Conservation (phyloP, 2,113 vertebrate species). For the Serilophus lunatus region DNA sequence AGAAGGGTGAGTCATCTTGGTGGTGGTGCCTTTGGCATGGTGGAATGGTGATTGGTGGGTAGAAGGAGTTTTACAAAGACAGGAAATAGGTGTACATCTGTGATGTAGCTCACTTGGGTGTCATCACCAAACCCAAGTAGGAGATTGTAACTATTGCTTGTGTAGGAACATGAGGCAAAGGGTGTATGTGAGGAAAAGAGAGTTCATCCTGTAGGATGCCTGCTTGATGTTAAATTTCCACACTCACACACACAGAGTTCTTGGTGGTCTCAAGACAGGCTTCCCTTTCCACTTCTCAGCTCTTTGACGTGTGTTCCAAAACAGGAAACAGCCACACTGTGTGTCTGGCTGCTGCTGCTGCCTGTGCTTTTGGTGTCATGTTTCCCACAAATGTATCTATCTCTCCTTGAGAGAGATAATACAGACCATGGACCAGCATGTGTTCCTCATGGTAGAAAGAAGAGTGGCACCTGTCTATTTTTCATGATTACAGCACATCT, state of each 20-base stretch:
- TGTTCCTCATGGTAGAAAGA: not conserved
- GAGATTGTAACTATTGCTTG: not conserved
- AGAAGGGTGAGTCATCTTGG: not conserved
- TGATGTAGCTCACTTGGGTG: not conserved
- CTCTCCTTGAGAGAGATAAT: not conserved
- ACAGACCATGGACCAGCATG: too few species aligned
- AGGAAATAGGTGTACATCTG: not conserved
- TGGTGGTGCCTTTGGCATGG: not conserved
- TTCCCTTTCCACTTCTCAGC: not conserved
- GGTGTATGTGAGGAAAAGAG: not conserved
- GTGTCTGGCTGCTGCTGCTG: not conserved
- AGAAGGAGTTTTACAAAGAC: not conserved
- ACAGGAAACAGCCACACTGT: not conserved
- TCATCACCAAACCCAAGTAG: not conserved
- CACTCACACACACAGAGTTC: not conserved
- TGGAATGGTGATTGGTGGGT: fast-evolving
- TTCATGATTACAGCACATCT: fast-evolving
- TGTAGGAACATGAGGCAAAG: not conserved
- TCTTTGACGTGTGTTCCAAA: not conserved
- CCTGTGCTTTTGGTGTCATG: not conserved
- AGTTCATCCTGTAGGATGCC: not conserved
- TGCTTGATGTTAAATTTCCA: not conserved
- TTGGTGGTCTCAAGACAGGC: not conserved
- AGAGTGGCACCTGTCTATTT: not conserved
- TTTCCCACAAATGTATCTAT: not conserved